These are phyloP conservation scores for Coregonus suidteri DNA, from an alignment of 2,797 vertebrate species.

Conservation along the genomic window DNA sequence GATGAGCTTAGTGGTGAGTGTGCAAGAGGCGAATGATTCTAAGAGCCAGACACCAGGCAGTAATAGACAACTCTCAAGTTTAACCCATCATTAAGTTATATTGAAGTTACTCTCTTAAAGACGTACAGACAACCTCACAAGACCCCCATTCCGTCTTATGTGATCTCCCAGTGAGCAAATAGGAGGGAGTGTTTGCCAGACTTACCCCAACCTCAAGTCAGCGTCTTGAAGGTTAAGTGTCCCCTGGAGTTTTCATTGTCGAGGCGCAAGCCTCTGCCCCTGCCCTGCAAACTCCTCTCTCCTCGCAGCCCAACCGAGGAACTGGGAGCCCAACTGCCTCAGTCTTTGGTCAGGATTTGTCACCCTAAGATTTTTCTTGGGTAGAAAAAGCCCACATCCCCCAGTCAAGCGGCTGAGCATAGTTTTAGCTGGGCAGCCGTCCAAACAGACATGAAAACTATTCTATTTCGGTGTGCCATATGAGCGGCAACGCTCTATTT, in stretches of 20 bases:
- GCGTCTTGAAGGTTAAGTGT: slow-evolving; percentile 51
- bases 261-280: slow-evolving; percentile 28
- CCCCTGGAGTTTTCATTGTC: slow-evolving; percentile 59
- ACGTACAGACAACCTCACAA: slow-evolving; percentile 7
- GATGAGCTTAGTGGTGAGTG: not conserved
- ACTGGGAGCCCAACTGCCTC: slow-evolving; percentile 66
- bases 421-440: slow-evolving; percentile 83
- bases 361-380: slow-evolving; percentile 72
- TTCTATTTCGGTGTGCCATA: slow-evolving; percentile 89
- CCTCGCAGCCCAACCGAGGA: slow-evolving; percentile 32
- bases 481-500: slow-evolving; percentile 64
- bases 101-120: not conserved
- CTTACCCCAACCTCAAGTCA: slow-evolving; percentile 61
- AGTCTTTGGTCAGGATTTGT: slow-evolving; percentile 46
- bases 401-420: slow-evolving; percentile 81
- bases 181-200: slow-evolving; percentile 44
- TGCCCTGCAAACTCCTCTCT: slow-evolving; percentile 27
- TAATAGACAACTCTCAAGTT: not conserved
- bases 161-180: slow-evolving; percentile 16
- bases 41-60: not conserved
- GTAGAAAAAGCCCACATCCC: slow-evolving; percentile 80
- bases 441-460: slow-evolving; percentile 87
- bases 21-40: not conserved
- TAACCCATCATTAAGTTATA: not conserved
- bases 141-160: slow-evolving; percentile 9